A percentile compares a stretch with the other conserved stretches of the same genome.
phyloP scores from a whole-genome alignment of 2,797 vertebrate genomes.

The Rhynchotus rufescens region DNA sequence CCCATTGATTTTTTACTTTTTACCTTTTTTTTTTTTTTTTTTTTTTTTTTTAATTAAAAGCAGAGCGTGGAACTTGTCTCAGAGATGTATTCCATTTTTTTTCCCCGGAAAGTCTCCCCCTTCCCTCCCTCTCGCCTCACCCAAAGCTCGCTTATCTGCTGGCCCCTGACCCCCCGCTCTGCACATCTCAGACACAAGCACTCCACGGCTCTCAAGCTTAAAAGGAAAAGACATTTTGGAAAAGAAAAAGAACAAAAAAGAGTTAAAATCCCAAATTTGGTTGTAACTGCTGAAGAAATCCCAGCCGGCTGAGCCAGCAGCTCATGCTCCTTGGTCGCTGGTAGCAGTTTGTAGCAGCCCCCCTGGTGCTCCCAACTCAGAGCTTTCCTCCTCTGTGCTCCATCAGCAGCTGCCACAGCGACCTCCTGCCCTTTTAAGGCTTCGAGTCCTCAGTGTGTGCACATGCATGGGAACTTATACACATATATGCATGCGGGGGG shows the following conservation, averaged over 20 bases:
- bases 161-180: neutral
- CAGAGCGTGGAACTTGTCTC: neutral
- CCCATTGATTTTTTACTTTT: too few relatives aligned
- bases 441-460: neutral
- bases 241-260: neutral
- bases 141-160: neutral
- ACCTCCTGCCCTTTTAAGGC: conserved; percentile 6
- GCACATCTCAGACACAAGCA: neutral
- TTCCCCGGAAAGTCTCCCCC: neutral
- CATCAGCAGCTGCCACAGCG: neutral
- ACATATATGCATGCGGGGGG: neutral
- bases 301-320: neutral
- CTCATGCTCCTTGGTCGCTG: rapidly evolving
- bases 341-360: neutral
- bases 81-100: neutral
- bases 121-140: neutral
- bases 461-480: neutral
- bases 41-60: neutral
- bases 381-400: neutral
- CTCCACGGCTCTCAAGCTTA: neutral
- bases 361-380: neutral
- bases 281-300: neutral
- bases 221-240: neutral
- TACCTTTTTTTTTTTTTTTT: too few relatives aligned
- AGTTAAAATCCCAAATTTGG: neutral